Base-by-base conservation (phyloP, 2,888 invertebrate genomes). In the Phaonia tiefii region DNA sequence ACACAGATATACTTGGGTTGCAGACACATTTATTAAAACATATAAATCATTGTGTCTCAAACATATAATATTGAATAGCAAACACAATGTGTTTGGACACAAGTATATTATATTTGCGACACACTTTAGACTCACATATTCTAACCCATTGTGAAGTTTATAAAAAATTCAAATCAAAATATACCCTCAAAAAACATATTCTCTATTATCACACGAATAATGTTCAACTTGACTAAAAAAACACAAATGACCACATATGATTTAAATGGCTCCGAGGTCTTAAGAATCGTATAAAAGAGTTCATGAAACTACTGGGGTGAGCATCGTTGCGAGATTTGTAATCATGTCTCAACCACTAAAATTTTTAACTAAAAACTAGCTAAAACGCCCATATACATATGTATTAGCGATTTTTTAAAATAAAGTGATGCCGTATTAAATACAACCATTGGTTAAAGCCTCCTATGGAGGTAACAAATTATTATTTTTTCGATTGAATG, bases 331-430 rank as follows among this genome's bases (percentile, higher is more conserved):
- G 87, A 84, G 67, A 86, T 88, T 71, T 89, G 89, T 76, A 87
- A 88, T 79, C 89, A 89, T 75, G 83, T 85, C 2, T 88, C 89
- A 1, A 88, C 88, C 26, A 89, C 89, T 3, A 90, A 90, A 75
- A 88, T 87, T 3, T 90, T 90, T 72, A 90, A 89, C 74, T 83
- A 89, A 3, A 86, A 88, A 1, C 86, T 89, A 74, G 88, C n/a
- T n/a, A n/a, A n/a, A n/a, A n/a, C n/a, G n/a, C n/a, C n/a, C n/a
- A n/a, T n/a, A n/a, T n/a, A n/a, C n/a, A n/a, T n/a, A n/a, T n/a
- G n/a, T n/a, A n/a, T n/a, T n/a, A n/a, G n/a, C n/a, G n/a, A n/a
- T n/a, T n/a, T n/a, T n/a, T n/a, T n/a, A n/a, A n/a, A n/a, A n/a
- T n/a, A n/a, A n/a, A n/a, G n/a, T n/a, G n/a, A n/a, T n/a, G n/a